Percentiles rank a stretch among this genome's conserved stretches.
These are phyloP conservation scores for Alcis repandata DNA, from an alignment of 2,888 invertebrate genomes.

Conservation along the genomic window DNA sequence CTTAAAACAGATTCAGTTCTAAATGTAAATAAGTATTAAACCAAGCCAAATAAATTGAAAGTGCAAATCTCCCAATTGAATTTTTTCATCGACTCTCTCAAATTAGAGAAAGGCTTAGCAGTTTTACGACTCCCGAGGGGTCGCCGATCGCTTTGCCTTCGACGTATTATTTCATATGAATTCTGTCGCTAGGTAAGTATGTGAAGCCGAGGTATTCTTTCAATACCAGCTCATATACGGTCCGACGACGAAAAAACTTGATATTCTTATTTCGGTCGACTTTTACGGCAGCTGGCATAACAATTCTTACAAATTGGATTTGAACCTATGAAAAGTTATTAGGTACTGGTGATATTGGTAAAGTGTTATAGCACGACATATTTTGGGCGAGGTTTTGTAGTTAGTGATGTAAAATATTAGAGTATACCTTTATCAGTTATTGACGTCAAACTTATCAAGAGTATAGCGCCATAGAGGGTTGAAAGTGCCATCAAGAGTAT, in stretches of 20 bases:
- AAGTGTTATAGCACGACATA: constrained; percentile 38
- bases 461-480: background rate
- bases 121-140: constrained; percentile 75
- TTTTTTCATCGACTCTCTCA: constrained; percentile 81
- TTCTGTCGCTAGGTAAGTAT: constrained; percentile 66
- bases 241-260: constrained; percentile 64
- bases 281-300: constrained; percentile 66
- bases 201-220: constrained; percentile 63
- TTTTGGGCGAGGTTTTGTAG: constrained; percentile 25
- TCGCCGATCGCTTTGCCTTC: constrained; percentile 75
- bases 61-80: constrained; percentile 68
- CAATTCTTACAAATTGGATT: constrained; percentile 75
- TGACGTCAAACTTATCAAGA: background rate
- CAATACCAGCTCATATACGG: constrained; percentile 57
- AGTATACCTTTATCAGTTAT: background rate
- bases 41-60: constrained; percentile 44
- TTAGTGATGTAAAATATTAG: background rate
- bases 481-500: constrained; percentile 8
- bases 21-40: constrained; percentile 3
- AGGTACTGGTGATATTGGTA: constrained; percentile 55
- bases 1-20: constrained; percentile 10
- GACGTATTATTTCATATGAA: constrained; percentile 80
- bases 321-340: constrained; percentile 61
- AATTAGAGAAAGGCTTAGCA: constrained; percentile 77
- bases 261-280: constrained; percentile 70